Conservation (phyloP, 2,888 invertebrate genomes). For the Noctuana brunneofusca region DNA sequence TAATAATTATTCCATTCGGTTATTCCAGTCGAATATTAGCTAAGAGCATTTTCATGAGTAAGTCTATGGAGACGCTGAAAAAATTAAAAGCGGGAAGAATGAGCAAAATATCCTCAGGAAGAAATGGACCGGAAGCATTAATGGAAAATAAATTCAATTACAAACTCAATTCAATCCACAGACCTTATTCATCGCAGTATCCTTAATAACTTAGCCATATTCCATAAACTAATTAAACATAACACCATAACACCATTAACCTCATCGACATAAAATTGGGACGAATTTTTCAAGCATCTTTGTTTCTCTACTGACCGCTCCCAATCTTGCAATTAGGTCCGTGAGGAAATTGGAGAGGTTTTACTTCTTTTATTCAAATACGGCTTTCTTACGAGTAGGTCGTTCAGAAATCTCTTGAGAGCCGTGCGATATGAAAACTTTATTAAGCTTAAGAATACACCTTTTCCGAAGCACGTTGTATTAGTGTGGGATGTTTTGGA, state of each 20-base stretch:
- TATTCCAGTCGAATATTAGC: neutral
- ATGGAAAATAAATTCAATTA: neutral
- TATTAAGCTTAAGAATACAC: constrained; percentile 2
- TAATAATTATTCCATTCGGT: constrained; percentile 4
- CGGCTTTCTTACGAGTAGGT: constrained; percentile 4
- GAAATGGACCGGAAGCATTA: constrained; percentile 1
- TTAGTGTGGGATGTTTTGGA: too few relatives aligned
- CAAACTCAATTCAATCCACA: neutral
- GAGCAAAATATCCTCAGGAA: neutral
- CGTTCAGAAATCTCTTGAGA: constrained; percentile 13
- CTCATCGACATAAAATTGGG: neutral
- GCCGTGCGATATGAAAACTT: neutral
- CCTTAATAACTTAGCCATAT: neutral
- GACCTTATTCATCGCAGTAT: neutral
- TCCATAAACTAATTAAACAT: too few relatives aligned
- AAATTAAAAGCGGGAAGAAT: neutral
- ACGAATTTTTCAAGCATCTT: neutral
- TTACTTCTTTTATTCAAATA: constrained; percentile 21
- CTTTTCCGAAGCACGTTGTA: neutral
- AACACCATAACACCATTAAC: constrained; percentile 5
- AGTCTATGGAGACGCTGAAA: neutral
- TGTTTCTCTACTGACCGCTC: neutral
- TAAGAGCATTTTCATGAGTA: neutral
- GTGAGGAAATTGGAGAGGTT: constrained; percentile 19
- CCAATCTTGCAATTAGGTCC: constrained; percentile 11